Evolutionary conservation across 1,140 invertebrate genomes (phyloP), one percentile per base, ranked within the genome.

Genomic region (Lordiphosa clarofinis): DNA sequence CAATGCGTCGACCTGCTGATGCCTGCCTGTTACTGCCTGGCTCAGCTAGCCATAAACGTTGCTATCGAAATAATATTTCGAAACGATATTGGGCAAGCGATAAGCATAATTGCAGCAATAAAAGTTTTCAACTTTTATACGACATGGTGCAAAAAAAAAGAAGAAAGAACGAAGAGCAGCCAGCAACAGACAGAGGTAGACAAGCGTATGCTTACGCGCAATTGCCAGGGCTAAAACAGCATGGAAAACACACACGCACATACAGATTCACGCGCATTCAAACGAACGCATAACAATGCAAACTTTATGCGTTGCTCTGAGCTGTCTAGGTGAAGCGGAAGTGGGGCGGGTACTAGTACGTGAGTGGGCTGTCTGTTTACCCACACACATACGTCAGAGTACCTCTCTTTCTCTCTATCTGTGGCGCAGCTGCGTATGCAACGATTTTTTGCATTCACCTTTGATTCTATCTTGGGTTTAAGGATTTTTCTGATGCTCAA

Each of bases 21-120:
- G 49, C 47, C 54, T 37, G 11, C 12, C 49, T 19, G 35, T 8
- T 40, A 21, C 39, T 46, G 48, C 43, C 47, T 61, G 24, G 37
- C 50, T 42, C 58, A 64, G 40, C 33, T 49, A 49, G 46, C 66
- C 57, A 61, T 70, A 70, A 70, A 69, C 39, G 55, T 60, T 59
- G 54, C 78, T 47, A 82, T 76, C 79, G 78, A 78, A 78, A 79
- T 79, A 86, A 71, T 86, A 84, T 84, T 82, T 78, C 44, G 78
- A 63, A 86, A 86, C 65, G 78, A 86, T 86, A 86, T 86, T 84
- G 78, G 68, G 61, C 68, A 73, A 75, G 76, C 75, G 81, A 86
- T 86, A 86, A 86, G 82, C 69, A 86, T 86, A 86, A 86, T 87
- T 86, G 82, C 68, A 44, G 72, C 82, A 86, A 86, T 87, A 86